phyloP scores from a whole-genome alignment of 2,888 invertebrate species.

The Dorcus hopei region DNA sequence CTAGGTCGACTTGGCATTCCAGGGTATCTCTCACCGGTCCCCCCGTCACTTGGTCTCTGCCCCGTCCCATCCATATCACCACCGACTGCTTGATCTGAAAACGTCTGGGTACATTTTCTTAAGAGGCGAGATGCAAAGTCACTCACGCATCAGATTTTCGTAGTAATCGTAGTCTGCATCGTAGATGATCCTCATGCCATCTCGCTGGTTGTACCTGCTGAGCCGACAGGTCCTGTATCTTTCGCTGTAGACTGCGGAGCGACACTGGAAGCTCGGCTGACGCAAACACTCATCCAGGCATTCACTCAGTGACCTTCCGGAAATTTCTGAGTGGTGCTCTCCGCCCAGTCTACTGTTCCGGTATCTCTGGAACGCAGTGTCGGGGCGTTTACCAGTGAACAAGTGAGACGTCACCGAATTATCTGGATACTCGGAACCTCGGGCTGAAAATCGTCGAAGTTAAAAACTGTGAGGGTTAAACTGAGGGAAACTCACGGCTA shows the following conservation, averaged over 20 bases:
- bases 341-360: conserved; percentile 82
- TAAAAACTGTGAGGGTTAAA: no score
- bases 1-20: conserved; percentile 16
- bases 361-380: conserved; percentile 86
- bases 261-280: conserved; percentile 86
- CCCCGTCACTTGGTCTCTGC: conserved; percentile 26
- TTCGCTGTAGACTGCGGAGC: conserved; percentile 86
- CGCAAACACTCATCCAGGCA: conserved; percentile 86
- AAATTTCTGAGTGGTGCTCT: conserved; percentile 87
- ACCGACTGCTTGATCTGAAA: conserved; percentile 48
- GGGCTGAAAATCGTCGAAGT: conserved; percentile 54
- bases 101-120: conserved; percentile 22
- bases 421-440: conserved; percentile 85
- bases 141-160: conserved; percentile 89
- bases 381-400: conserved; percentile 75
- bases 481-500: conserved; percentile 68
- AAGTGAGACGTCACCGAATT: conserved; percentile 82
- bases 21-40: conserved; percentile 18
- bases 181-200: conserved; percentile 83
- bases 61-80: conserved; percentile 28
- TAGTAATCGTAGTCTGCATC: conserved; percentile 92
- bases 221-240: conserved; percentile 79
- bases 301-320: conserved; percentile 82
- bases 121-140: background rate
- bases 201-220: conserved; percentile 81